These are phyloP conservation scores for Eumaeus atala DNA, from an alignment of 1,140 invertebrate species.

Conservation along the genomic window DNA sequence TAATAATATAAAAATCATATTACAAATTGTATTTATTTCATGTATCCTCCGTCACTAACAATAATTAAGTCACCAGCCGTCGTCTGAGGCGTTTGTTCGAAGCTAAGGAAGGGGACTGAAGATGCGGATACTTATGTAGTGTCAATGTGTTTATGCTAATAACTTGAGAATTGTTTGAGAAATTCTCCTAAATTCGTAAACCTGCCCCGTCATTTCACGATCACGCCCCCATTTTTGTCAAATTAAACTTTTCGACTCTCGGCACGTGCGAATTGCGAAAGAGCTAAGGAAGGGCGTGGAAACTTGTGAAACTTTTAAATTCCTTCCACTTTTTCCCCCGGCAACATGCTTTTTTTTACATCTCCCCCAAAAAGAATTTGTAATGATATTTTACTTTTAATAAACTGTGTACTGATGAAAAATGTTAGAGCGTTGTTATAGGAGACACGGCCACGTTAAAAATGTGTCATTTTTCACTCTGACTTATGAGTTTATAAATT, in stretches of 20 bases:
- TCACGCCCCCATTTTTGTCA: conserved; percentile 28
- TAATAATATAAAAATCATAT: too few relatives aligned
- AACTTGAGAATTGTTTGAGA: not conserved
- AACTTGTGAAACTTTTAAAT: conserved; percentile 33
- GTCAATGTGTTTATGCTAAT: conserved; percentile 15
- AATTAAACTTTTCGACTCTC: conserved; percentile 24
- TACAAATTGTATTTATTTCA: too few relatives aligned
- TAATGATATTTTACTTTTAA: conserved; percentile 36
- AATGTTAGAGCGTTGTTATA: conserved; percentile 12
- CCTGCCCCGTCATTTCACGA: conserved; percentile 22
- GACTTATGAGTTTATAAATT: conserved; percentile 11
- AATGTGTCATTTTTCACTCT: conserved; percentile 5
- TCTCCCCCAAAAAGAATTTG: conserved; percentile 35
- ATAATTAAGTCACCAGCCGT: too few relatives aligned
- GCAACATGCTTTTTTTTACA: conserved; percentile 25
- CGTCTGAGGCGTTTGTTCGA: too few relatives aligned
- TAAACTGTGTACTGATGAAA: conserved; percentile 36
- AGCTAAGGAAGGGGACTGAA: too few relatives aligned
- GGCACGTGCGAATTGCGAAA: conserved; percentile 29
- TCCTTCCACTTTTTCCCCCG: conserved; percentile 25
- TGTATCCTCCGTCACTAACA: too few relatives aligned
- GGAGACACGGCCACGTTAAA: not conserved
- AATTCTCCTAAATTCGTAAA: conserved; percentile 10
- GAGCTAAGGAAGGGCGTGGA: conserved; percentile 20
- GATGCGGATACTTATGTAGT: not conserved